phyloP scores from a whole-genome alignment of 2,888 invertebrate genomes.

The Drosophila lacicola region DNA sequence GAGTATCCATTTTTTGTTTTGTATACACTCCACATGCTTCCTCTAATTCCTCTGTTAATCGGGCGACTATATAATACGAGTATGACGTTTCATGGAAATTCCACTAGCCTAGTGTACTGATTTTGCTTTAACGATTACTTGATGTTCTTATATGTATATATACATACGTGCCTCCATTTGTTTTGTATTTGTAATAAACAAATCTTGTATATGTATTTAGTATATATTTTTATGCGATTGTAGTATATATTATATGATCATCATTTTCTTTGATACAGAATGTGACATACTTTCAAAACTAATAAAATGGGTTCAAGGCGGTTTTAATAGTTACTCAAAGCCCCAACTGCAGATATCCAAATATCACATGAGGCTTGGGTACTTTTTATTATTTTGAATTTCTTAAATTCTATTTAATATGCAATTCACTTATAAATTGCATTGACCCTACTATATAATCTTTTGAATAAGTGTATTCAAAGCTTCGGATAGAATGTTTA shows the following conservation, averaged over 20 bases:
- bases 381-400: not conserved
- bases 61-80: not conserved
- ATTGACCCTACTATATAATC: too few species aligned
- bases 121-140: not conserved
- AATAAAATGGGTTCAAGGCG: too few species aligned
- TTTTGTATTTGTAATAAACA: not conserved
- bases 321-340: too few species aligned
- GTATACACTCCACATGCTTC: not conserved
- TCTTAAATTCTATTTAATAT: too few species aligned
- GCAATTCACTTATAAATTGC: too few species aligned
- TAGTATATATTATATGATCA: too few species aligned
- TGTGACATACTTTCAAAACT: too few species aligned
- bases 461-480: not conserved
- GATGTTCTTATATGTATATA: not conserved
- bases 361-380: not conserved
- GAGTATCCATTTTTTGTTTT: not conserved
- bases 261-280: too few species aligned
- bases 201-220: not conserved
- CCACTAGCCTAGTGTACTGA: not conserved
- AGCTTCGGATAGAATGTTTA: not conserved
- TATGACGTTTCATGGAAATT: slow-evolving; percentile 15
- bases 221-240: not conserved
- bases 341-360: too few species aligned
- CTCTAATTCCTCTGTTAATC: not conserved
- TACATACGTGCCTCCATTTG: not conserved